Conservation (phyloP, 2,888 invertebrate species). For the Ophion ventricosus region DNA sequence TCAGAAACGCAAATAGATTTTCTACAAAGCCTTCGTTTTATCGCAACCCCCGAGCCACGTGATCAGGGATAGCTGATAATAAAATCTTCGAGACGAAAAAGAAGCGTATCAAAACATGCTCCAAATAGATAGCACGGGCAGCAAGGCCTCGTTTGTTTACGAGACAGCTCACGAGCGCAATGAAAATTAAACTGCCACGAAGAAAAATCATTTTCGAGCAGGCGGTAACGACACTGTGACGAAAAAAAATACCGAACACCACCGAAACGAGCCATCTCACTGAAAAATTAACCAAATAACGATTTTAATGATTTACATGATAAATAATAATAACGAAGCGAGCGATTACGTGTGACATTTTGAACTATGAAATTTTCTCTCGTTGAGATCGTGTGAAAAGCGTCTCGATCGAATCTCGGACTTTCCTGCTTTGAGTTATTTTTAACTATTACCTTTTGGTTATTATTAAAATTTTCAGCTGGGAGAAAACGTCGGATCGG, state of each 20-base stretch:
- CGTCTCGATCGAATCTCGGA: constrained; percentile 16
- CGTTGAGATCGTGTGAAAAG: background rate
- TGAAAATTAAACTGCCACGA: constrained; percentile 10
- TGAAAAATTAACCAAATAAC: background rate
- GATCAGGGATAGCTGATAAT: constrained; percentile 49
- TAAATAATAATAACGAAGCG: background rate
- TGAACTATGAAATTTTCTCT: background rate
- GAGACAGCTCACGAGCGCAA: background rate
- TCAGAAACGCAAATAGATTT: constrained; percentile 31
- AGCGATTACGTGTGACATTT: background rate
- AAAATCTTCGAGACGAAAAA: constrained; percentile 25
- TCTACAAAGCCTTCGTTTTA: constrained; percentile 32
- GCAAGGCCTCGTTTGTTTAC: constrained; percentile 49
- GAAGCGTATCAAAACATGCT: constrained; percentile 20
- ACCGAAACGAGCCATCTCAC: background rate
- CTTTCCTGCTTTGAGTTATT: constrained; percentile 28
- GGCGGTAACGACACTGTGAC: background rate
- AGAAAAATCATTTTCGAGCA: background rate
- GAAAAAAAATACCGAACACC: constrained; percentile 5
- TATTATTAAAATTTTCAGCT: constrained; percentile 31
- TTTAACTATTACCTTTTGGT: constrained; percentile 21
- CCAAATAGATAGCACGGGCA: constrained; percentile 60
- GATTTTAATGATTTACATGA: background rate
- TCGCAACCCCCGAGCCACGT: constrained; percentile 21
- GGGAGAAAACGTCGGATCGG: constrained; percentile 3